Evolutionary conservation across 1,140 invertebrate species (phyloP).

Genomic region (Trichonephila clavata): DNA sequence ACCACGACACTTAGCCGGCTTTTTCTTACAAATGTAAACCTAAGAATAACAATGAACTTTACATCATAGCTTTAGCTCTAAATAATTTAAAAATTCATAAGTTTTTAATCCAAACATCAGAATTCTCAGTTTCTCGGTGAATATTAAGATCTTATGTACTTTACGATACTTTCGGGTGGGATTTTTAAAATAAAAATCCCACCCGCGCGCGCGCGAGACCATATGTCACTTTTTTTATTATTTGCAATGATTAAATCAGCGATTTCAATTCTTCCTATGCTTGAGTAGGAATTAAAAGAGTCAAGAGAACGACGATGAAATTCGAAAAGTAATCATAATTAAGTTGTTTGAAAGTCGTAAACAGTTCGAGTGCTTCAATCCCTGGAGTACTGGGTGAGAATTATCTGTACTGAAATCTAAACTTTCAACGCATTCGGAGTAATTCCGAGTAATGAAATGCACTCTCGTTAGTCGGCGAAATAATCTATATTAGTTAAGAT

Average conservation of each 20-base stretch:
- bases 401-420: neutral
- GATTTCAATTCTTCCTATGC: neutral
- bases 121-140: no score
- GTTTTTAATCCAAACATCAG: no score
- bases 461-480: neutral
- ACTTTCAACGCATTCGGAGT: neutral
- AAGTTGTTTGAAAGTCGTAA: neutral
- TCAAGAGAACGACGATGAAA: neutral
- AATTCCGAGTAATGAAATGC: neutral
- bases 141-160: no score
- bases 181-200: no score
- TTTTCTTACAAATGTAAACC: no score
- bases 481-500: constrained; percentile 1
- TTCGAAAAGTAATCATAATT: neutral
- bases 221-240: neutral
- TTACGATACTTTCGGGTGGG: no score
- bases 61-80: no score
- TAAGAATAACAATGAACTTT: no score
- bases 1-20: no score
- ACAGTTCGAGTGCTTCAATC: neutral
- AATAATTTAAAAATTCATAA: no score
- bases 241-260: neutral
- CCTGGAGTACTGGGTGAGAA: neutral
- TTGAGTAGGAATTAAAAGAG: neutral
- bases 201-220: no score